Conservation (phyloP, 2,888 invertebrate genomes). For the Agonopterix subpropinquella region DNA sequence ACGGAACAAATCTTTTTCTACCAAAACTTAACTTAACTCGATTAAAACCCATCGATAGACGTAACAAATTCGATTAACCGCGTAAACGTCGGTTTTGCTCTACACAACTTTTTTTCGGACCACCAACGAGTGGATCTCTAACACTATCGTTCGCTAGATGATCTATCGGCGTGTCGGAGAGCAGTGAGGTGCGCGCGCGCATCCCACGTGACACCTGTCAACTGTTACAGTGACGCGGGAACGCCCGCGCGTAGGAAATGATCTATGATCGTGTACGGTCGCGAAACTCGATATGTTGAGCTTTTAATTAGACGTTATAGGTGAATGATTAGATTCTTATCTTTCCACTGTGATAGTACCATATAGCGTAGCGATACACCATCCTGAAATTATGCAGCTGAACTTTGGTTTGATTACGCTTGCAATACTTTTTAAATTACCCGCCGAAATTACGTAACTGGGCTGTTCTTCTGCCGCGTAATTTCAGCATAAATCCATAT, state of each 20-base stretch:
- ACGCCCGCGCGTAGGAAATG: slow-evolving; percentile 56
- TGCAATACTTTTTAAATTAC: no score
- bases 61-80: slow-evolving; percentile 41
- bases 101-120: slow-evolving; percentile 40
- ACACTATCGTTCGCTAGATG: slow-evolving; percentile 63
- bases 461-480: slow-evolving; percentile 40
- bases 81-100: slow-evolving; percentile 49
- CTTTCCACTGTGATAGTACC: background rate
- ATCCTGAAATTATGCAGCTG: no score
- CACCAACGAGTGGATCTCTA: slow-evolving; percentile 60
- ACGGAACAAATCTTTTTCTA: no score
- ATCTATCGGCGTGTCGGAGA: slow-evolving; percentile 52
- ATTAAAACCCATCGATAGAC: slow-evolving; percentile 3
- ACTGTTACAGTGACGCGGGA: slow-evolving; percentile 55
- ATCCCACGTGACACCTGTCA: slow-evolving; percentile 69
- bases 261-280: slow-evolving; percentile 50
- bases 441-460: no score
- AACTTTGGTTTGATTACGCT: no score
- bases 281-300: slow-evolving; percentile 62
- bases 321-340: slow-evolving; percentile 16
- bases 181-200: slow-evolving; percentile 49
- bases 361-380: no score
- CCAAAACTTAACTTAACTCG: no score
- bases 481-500: no score
- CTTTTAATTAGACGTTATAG: slow-evolving; percentile 43